Percentiles rank a stretch among this genome's conserved stretches.
Conservation (phyloP, 1,140 invertebrate genomes). For the Pseudomyrmex flavicornis region DNA sequence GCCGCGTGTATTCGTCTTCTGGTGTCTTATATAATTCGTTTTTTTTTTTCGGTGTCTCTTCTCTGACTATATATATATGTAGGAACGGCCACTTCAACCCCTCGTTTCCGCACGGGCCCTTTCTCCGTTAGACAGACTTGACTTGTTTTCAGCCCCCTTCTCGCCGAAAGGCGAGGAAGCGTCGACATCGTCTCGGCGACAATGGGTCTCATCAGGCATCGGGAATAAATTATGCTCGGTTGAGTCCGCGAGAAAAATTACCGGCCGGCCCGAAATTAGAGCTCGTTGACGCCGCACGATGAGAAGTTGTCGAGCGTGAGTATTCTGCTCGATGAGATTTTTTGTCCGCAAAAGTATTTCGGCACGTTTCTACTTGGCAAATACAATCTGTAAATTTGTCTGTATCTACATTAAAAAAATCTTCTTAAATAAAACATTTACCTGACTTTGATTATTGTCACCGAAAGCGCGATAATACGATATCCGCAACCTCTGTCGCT, state of each 20-base stretch:
- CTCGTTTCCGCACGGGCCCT: conserved; percentile 51
- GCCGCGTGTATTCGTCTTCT: conserved; percentile 69
- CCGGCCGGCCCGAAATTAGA: conserved; percentile 64
- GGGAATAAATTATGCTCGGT: conserved; percentile 81
- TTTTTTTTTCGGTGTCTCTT: conserved; percentile 58
- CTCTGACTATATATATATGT: conserved; percentile 6
- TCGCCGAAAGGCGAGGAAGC: conserved; percentile 36
- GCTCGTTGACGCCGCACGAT: conserved; percentile 28
- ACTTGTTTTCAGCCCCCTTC: conserved; percentile 65
- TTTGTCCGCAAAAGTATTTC: conserved; percentile 16
- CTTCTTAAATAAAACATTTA: background rate
- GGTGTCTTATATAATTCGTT: conserved; percentile 70
- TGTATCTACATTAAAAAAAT: conserved; percentile 4
- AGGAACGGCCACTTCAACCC: conserved; percentile 47
- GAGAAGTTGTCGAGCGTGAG: conserved; percentile 21
- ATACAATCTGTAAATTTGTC: background rate
- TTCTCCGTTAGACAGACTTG: conserved; percentile 43
- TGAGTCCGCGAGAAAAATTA: conserved; percentile 78
- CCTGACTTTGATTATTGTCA: background rate
- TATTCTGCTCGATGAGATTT: conserved; percentile 51
- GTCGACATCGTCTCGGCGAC: conserved; percentile 71
- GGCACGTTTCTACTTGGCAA: background rate
- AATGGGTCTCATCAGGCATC: conserved; percentile 83
- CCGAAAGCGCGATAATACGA: background rate
- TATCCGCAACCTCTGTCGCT: background rate